A percentile compares a stretch with the other conserved stretches of the same genome.
phyloP scores from a whole-genome alignment of 2,797 vertebrate genomes.

The Dipus sagitta region DNA sequence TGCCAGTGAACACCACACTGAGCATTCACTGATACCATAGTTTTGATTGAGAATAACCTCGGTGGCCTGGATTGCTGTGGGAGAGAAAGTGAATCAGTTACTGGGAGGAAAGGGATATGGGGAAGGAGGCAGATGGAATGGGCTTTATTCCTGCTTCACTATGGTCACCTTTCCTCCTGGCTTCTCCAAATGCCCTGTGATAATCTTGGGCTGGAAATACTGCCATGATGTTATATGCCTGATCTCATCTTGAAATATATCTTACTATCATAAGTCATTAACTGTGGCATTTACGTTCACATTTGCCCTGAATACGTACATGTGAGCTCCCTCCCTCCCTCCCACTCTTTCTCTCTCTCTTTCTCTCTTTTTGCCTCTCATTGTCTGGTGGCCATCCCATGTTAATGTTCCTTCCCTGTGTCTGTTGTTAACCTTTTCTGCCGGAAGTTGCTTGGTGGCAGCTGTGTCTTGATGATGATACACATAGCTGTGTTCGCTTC shows the following conservation, averaged over 20 bases:
- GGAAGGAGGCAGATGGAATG: background rate
- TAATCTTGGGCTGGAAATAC: background rate
- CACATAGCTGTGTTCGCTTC: background rate
- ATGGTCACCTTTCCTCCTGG: background rate
- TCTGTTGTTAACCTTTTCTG: background rate
- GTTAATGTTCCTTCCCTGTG: background rate
- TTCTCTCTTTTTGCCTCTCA: background rate
- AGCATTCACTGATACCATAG: background rate
- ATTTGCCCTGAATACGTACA: background rate
- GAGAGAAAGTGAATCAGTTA: background rate
- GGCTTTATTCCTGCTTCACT: background rate
- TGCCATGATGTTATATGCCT: background rate
- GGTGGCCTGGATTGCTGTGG: background rate
- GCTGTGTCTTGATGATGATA: background rate
- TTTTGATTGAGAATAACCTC: constrained; percentile 5
- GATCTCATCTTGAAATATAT: background rate
- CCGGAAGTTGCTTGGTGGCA: background rate
- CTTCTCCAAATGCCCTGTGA: background rate
- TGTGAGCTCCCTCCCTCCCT: background rate
- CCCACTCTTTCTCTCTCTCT: too few species aligned
- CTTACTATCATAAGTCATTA: background rate
- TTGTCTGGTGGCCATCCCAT: background rate
- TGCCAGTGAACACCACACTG: background rate
- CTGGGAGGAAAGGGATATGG: background rate
- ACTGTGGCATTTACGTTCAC: background rate